Conservation (phyloP, 1,140 invertebrate species). For the Lordiphosa collinella region DNA sequence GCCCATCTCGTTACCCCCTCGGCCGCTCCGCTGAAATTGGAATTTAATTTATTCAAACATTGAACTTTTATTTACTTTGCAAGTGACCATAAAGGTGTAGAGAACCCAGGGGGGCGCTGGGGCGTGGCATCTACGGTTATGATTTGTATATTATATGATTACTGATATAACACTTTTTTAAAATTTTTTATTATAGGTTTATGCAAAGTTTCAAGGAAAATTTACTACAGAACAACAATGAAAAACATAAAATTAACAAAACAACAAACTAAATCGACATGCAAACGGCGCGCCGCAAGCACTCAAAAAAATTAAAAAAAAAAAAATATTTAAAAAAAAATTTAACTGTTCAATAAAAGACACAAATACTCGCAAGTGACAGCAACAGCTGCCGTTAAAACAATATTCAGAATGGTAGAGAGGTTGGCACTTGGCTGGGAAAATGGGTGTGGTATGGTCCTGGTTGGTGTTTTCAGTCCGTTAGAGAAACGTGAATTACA, state of each 20-base stretch:
- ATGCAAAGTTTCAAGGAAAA: constrained; percentile 67
- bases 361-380: not conserved
- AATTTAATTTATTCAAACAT: constrained; percentile 73
- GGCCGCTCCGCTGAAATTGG: constrained; percentile 15
- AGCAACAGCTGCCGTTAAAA: too few species aligned
- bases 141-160: constrained; percentile 11
- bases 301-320: constrained; percentile 29
- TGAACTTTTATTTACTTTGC: constrained; percentile 68
- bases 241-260: constrained; percentile 11
- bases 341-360: not conserved
- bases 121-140: constrained; percentile 54
- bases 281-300: constrained; percentile 18
- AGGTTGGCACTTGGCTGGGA: too few species aligned
- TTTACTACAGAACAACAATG: constrained; percentile 35
- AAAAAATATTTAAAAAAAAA: constrained; percentile 29
- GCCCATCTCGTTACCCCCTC: not conserved
- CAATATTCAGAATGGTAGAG: too few species aligned
- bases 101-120: constrained; percentile 5
- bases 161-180: constrained; percentile 16
- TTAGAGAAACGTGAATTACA: too few species aligned
- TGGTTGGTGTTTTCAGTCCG: too few species aligned
- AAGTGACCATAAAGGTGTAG: constrained; percentile 42
- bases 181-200: constrained; percentile 38
- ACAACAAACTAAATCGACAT: constrained; percentile 20
- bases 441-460: too few species aligned